Conservation (phyloP, 2,113 vertebrate species). For the Syrmaticus mikado region DNA sequence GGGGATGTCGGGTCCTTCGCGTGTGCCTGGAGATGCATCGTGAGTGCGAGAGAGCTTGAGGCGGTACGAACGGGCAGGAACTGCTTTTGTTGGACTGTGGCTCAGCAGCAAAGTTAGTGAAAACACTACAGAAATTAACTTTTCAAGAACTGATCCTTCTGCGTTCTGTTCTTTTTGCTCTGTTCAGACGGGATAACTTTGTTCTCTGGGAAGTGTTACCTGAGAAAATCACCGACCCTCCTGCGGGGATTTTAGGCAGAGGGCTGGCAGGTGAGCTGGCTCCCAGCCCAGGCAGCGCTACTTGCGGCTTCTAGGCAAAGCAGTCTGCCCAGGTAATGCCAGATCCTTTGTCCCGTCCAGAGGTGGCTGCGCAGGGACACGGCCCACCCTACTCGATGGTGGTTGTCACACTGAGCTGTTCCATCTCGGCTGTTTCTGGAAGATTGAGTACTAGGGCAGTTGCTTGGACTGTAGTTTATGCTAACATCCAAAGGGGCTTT, state of each 20-base stretch:
- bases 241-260: background rate
- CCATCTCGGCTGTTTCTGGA: background rate
- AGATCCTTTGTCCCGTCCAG: background rate
- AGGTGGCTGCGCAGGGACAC: rapidly evolving
- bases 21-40: background rate
- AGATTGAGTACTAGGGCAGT: background rate
- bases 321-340: background rate
- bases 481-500: background rate
- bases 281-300: background rate
- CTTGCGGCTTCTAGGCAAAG: background rate
- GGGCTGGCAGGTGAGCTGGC: constrained; percentile 30
- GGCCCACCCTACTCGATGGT: background rate
- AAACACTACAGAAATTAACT: background rate
- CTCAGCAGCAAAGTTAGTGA: background rate
- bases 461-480: rapidly evolving
- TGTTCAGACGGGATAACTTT: background rate
- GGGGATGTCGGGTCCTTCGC: background rate
- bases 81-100: too few relatives aligned
- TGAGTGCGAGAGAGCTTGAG: rapidly evolving
- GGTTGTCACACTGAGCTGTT: background rate
- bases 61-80: rapidly evolving
- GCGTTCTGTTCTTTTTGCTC: background rate
- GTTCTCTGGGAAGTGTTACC: background rate
- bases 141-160: background rate
- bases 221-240: background rate